Evolutionary conservation across 92 coral and sea anemone species (phyloP), one percentile per base, ranked within the genome.

Genomic region (Porites divaricata): DNA sequence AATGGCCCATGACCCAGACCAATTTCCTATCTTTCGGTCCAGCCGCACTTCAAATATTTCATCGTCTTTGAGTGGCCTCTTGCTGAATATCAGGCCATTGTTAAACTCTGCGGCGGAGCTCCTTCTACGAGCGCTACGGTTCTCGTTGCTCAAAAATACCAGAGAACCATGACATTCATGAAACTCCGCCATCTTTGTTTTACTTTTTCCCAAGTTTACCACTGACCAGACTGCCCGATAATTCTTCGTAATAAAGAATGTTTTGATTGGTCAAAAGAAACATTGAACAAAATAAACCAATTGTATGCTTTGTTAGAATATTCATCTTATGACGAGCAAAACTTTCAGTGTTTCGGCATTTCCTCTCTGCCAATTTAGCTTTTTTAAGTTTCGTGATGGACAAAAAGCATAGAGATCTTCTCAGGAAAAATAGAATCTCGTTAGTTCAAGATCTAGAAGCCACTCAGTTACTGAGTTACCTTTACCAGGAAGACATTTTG

Each of bases 1-100:
- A 53, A 97, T 89, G 0, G 98, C 94, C 84, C 96, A 67, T 11
- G 98, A 95, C 9, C 99, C 98, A 1, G 99, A 97, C 99, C 99
- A 97, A 66, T 92, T 89, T 22, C 88, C 74, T 51, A 93, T 93
- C 70, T 91, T 92, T 68, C 95, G 90, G 76, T 93, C 98, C 22
- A 97, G 52, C 26, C 91, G 98, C 66, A 97, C 92, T 78, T 97
- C 98, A 76, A 93, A 97, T 21, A 91, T 79, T 74, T 93, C 96
- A 64, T 77, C 74, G 19, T 88, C 94, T 64, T 67, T 83, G 51
- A 97, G 80, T 8, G 91, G 74, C 28, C 25, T 73, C 59, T 93
- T 92, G 77, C 97, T 97, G 79, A 97, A 97, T 68, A 93, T 88
- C 52, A 97, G 91, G 71, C 94, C 99, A 89, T 97, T 95, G 80